Base-by-base conservation (phyloP, 2,113 vertebrate genomes). In the Heliornis fulica region DNA sequence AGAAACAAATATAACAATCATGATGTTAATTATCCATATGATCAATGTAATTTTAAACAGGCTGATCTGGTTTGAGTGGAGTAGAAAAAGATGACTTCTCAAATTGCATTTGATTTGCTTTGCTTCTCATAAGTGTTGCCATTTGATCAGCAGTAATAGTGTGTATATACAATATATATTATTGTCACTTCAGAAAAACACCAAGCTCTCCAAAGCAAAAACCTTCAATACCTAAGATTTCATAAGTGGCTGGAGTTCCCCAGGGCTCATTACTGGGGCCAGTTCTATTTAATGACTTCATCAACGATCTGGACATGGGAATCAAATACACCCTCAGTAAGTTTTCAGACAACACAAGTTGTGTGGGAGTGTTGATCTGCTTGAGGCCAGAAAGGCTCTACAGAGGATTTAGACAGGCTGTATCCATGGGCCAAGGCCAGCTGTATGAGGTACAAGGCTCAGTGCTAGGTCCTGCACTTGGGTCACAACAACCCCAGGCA, bases 1-100 rank as follows among this genome's bases (percentile, higher is more conserved):
- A 89, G 77, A 82, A 85, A 51, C 41, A 93, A 93, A 93, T 86
- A 86, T 46, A 92, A 86, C 38, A 93, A 80, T 97, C 71, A 94
- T 29, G 83, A 4, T 63, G 32, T 9, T 94, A 96, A 97, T 96
- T 95, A 93, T 78, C 75, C 90, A 38, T 81, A 86, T 3, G 2
- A 95, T 96, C 50, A 46, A 54, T 75, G 31, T 46, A 94, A 78
- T 70, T 93, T 75, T 86, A 66, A 60, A 43, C 18, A 83, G 92
- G 8, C 34, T 91, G 46, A 78, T 96, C 90, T 83, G 43, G 26
- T 88, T 80, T 6, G 4, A 96, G 38, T 48, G 32, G 83, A 91
- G 45, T 32, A 87, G 65, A 94, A 94, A 88, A 40, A 86, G 32
- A 93, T 75, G 50, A 83, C 53, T 88, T 90, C 21, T 92, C 9